phyloP scores from a whole-genome alignment of 2,888 invertebrate genomes.

The Catocala nupta region DNA sequence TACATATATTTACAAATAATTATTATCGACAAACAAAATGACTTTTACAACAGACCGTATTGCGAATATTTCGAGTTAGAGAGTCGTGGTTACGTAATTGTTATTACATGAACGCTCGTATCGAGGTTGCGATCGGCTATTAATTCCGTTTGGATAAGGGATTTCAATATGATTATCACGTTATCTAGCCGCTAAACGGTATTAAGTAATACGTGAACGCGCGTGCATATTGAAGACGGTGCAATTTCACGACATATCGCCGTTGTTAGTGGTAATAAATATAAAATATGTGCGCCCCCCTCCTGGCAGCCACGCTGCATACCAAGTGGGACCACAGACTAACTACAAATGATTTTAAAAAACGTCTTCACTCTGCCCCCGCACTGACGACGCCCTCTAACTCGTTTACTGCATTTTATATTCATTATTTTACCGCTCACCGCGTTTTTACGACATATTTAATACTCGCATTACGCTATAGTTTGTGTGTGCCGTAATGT shows the following conservation, averaged over 20 bases:
- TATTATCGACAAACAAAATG: slow-evolving; percentile 32
- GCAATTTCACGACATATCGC: slow-evolving; percentile 75
- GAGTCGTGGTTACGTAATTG: too few relatives aligned
- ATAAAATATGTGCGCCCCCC: slow-evolving; percentile 78
- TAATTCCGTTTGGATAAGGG: neutral
- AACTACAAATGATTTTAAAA: slow-evolving; percentile 79
- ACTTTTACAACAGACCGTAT: slow-evolving; percentile 9
- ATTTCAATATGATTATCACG: slow-evolving; percentile 45
- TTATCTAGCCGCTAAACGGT: slow-evolving; percentile 48
- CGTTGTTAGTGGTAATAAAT: slow-evolving; percentile 76
- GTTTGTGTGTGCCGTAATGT: slow-evolving; percentile 43
- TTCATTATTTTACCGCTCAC: slow-evolving; percentile 66
- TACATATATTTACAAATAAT: slow-evolving; percentile 42
- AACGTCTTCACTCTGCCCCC: slow-evolving; percentile 46
- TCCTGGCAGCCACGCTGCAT: slow-evolving; percentile 63
- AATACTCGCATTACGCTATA: slow-evolving; percentile 55
- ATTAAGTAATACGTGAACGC: slow-evolving; percentile 58
- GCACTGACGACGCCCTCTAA: slow-evolving; percentile 48
- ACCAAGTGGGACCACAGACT: slow-evolving; percentile 69
- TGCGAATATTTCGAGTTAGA: neutral
- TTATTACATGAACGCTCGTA: neutral
- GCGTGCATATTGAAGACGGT: slow-evolving; percentile 65
- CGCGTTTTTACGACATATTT: slow-evolving; percentile 64
- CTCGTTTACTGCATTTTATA: slow-evolving; percentile 75
- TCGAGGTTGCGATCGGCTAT: neutral